Conservation (phyloP, 1,140 invertebrate species). For the Phymorhynchus buccinoides region DNA sequence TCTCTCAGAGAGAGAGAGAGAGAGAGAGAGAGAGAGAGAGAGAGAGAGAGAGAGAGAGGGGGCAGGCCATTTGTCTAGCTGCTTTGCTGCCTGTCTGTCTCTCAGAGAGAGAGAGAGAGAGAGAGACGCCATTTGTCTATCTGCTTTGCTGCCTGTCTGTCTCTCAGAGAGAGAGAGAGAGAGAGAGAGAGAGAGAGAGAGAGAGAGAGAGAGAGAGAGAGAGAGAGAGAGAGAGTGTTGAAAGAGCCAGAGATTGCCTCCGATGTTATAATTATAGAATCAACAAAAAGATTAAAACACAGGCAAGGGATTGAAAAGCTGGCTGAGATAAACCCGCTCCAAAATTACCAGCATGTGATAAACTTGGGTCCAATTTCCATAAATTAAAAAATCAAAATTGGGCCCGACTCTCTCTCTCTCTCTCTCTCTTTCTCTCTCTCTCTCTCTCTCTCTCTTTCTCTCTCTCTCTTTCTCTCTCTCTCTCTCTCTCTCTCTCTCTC, state of each 20-base stretch:
- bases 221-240: not conserved
- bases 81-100: not conserved
- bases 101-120: not conserved
- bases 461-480: no score
- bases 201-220: not conserved
- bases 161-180: not conserved
- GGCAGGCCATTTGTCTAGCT: not conserved
- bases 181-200: conserved; percentile 1
- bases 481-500: no score
- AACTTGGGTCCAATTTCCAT: no score
- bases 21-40: not conserved
- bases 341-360: no score
- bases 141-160: not conserved
- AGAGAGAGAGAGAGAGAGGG: conserved; percentile 1
- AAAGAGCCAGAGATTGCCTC: no score
- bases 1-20: not conserved
- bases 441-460: no score
- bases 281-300: not conserved
- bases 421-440: no score
- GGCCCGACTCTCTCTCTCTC: no score
- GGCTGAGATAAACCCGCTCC: no score
- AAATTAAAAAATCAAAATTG: no score
- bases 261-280: no score
- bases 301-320: no score
- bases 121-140: not conserved